A percentile compares a stretch with the other conserved stretches of the same genome.
Evolutionary conservation across 1,140 invertebrate species (phyloP).

Genomic region (Leptestheria dahalacensis): DNA sequence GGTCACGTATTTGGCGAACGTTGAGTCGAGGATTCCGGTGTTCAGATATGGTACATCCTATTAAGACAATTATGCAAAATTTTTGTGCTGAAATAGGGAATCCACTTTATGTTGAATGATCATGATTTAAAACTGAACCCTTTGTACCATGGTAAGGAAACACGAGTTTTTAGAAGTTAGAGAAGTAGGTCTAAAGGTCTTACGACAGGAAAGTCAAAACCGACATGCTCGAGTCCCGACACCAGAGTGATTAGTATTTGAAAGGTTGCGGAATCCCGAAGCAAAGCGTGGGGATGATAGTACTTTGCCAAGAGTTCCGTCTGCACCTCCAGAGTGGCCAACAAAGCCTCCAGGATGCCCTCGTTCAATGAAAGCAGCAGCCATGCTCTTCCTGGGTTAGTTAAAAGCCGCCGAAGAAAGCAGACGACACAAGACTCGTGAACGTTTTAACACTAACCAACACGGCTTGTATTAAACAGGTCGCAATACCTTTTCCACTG

Average conservation of each 20-base stretch:
- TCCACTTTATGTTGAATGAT: too few relatives aligned
- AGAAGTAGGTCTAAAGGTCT: too few relatives aligned
- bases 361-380: constrained; percentile 34
- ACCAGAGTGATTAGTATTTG: constrained; percentile 35
- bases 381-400: constrained; percentile 31
- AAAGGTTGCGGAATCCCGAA: constrained; percentile 31
- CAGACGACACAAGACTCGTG: not conserved
- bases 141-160: too few relatives aligned
- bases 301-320: constrained; percentile 29
- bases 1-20: not conserved
- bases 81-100: too few relatives aligned
- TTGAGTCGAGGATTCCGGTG: not conserved
- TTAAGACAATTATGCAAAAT: too few relatives aligned
- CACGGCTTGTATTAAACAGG: not conserved
- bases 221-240: constrained; percentile 33
- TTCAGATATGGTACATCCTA: not conserved
- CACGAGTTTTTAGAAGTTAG: too few relatives aligned
- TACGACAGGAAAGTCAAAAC: constrained; percentile 33
- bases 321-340: constrained; percentile 31
- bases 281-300: constrained; percentile 32
- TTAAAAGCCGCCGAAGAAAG: constrained; percentile 11
- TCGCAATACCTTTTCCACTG: constrained; percentile 26
- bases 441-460: constrained; percentile 1
- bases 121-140: too few relatives aligned
- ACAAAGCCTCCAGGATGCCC: constrained; percentile 33